Conservation (phyloP, 1,140 invertebrate genomes). For the Subanguina moxae region DNA sequence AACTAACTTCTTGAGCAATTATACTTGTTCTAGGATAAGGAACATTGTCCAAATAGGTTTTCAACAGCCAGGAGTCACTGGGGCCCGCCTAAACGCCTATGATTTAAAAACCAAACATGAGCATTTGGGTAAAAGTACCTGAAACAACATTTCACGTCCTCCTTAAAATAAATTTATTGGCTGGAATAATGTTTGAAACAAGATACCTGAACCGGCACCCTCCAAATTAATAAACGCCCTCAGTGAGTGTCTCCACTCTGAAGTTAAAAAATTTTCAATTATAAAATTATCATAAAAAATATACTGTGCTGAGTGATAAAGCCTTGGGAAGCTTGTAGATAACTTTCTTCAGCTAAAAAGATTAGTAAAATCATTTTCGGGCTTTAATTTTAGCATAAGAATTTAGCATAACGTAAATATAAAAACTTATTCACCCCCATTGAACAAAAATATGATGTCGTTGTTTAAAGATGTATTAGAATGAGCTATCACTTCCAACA, state of each 20-base stretch:
- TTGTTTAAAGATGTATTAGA: slow-evolving; percentile 66
- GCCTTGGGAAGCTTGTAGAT: slow-evolving; percentile 76
- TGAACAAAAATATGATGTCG: slow-evolving; percentile 79
- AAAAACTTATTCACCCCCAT: slow-evolving; percentile 66
- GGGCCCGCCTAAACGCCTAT: slow-evolving; percentile 66
- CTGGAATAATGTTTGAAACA: too few relatives aligned
- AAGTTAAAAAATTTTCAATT: neutral
- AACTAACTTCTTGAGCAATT: slow-evolving; percentile 73
- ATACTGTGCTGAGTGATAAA: slow-evolving; percentile 80
- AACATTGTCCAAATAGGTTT: slow-evolving; percentile 76
- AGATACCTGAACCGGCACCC: slow-evolving; percentile 73
- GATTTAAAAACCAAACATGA: neutral
- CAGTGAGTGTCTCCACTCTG: slow-evolving; percentile 74
- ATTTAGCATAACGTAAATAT: neutral
- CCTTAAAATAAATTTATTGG: slow-evolving; percentile 61
- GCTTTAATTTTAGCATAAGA: neutral
- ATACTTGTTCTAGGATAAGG: slow-evolving; percentile 83
- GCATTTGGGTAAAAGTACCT: slow-evolving; percentile 66
- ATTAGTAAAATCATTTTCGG: neutral
- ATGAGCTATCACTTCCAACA: slow-evolving; percentile 73
- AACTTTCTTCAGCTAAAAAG: slow-evolving; percentile 57
- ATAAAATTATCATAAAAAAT: neutral
- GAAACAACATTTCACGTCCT: slow-evolving; percentile 86
- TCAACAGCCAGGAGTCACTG: slow-evolving; percentile 80
- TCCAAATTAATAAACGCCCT: slow-evolving; percentile 87